A percentile compares a stretch with the other conserved stretches of the same genome.
These are phyloP conservation scores for Tricholauxania praeusta DNA, from an alignment of 2,888 invertebrate species.

Conservation along the genomic window DNA sequence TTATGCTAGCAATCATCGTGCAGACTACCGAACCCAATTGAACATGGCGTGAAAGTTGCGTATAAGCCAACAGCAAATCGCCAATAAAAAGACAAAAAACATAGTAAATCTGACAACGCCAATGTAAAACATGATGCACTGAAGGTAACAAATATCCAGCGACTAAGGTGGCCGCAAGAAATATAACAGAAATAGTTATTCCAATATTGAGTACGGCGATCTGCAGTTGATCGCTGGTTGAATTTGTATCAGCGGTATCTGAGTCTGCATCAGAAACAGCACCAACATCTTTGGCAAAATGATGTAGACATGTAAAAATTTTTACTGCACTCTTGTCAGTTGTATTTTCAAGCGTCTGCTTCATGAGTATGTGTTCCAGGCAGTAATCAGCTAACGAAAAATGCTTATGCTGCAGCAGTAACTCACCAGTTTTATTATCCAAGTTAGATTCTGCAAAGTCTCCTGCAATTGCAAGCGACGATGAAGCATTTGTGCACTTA, in stretches of 20 bases:
- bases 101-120: constrained; percentile 90
- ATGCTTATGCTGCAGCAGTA: constrained; percentile 52
- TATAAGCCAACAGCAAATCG: constrained; percentile 82
- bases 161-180: constrained; percentile 83
- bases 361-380: constrained; percentile 53
- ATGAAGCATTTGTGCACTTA: constrained; percentile 48
- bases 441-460: constrained; percentile 55
- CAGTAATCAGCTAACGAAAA: constrained; percentile 55
- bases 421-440: constrained; percentile 45
- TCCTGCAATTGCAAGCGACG: constrained; percentile 56
- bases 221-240: constrained; percentile 66
- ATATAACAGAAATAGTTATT: constrained; percentile 83
- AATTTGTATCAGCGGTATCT: constrained; percentile 43
- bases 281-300: constrained; percentile 63
- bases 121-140: constrained; percentile 87
- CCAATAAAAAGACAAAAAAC: constrained; percentile 86
- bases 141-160: constrained; percentile 84
- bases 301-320: constrained; percentile 75
- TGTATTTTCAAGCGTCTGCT: constrained; percentile 25
- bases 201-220: constrained; percentile 83
- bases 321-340: constrained; percentile 65
- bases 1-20: constrained; percentile 75
- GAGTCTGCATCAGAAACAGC: constrained; percentile 15
- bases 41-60: constrained; percentile 76
- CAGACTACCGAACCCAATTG: constrained; percentile 74